A percentile compares a stretch with the other conserved stretches of the same genome.
These are phyloP conservation scores for Leucopsar rothschildi DNA, from an alignment of 2,113 vertebrate species.

Conservation along the genomic window DNA sequence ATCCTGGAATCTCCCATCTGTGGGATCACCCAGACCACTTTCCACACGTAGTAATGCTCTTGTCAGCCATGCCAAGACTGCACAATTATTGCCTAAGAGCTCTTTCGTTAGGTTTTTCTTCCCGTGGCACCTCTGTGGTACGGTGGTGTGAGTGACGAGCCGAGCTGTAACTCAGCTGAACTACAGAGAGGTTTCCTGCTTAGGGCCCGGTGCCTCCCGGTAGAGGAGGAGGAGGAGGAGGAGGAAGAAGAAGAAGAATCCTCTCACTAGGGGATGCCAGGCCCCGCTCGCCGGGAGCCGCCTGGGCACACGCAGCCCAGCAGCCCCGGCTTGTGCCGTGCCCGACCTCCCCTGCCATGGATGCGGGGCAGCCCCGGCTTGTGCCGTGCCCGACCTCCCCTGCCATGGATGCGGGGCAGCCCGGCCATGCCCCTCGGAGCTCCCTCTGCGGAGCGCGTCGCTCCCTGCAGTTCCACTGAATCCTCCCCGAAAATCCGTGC, in stretches of 20 bases:
- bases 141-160: rapidly evolving
- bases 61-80: neutral
- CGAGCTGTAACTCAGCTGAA: neutral
- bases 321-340: too few relatives aligned
- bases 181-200: rapidly evolving
- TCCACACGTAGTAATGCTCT: neutral
- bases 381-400: too few relatives aligned
- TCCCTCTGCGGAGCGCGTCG: neutral
- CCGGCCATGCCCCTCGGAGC: neutral
- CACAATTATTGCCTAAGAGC: neutral
- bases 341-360: rapidly evolving
- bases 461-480: rapidly evolving
- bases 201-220: too few relatives aligned
- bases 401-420: rapidly evolving
- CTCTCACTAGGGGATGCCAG: rapidly evolving
- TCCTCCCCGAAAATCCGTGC: rapidly evolving
- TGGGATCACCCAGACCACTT: neutral
- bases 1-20: neutral
- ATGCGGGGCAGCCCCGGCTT: too few relatives aligned
- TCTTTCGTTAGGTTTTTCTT: neutral
- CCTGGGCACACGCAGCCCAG: rapidly evolving
- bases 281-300: neutral
- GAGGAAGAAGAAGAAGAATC: neutral
- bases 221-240: neutral
- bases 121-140: rapidly evolving